Base-by-base conservation (phyloP, 2,113 vertebrate genomes). In the Neogobius melanostomus region DNA sequence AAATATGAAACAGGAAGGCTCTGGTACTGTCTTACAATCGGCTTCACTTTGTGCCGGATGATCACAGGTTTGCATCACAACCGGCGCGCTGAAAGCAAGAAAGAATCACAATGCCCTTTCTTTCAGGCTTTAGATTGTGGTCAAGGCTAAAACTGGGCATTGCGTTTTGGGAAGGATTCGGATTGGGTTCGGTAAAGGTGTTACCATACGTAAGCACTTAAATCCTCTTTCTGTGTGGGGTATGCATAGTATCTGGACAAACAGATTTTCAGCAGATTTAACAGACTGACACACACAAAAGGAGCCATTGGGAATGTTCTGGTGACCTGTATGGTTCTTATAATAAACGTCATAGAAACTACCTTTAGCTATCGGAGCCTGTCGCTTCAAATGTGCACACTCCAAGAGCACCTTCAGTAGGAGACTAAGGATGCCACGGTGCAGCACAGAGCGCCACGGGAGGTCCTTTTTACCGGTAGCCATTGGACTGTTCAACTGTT, bases 11-110 rank as follows among this genome's bases (percentile, higher is more conserved):
- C 44, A 45, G 59, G 15, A 45, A 10, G 12, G 43, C 6, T 14
- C 28, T 10, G 8, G 17, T 42, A 14, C 59, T 61, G 59, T 45
- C 53, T 36, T 61, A 45, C 59, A 61, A 45, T 45, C 14, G 7
- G 59, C 4, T 61, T n/a, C 49, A n/a, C 14, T 61, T 61, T n/a
- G 8, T 45, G 42, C 10, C 9, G 59, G 59, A 61, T 44, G 59
- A 61, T 61, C 59, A 61, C 59, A 61, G 59, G 42, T 61, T 61
- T 61, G 15, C 15, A 61, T 61, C 59, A 61, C 42, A 61, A 45
- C 59, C 4, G 14, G 11, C 6, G 11, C 9, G 3, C 11, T 14
- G 14, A 44, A 44, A 45, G 8, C 12, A 42, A 51, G 11, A 5
- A 14, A 44, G 36, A 8, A 52, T 52, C 54, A 36, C 17, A 42